These are phyloP conservation scores for Escarpia spicata DNA, from an alignment of 2,888 invertebrate genomes.

Conservation along the genomic window DNA sequence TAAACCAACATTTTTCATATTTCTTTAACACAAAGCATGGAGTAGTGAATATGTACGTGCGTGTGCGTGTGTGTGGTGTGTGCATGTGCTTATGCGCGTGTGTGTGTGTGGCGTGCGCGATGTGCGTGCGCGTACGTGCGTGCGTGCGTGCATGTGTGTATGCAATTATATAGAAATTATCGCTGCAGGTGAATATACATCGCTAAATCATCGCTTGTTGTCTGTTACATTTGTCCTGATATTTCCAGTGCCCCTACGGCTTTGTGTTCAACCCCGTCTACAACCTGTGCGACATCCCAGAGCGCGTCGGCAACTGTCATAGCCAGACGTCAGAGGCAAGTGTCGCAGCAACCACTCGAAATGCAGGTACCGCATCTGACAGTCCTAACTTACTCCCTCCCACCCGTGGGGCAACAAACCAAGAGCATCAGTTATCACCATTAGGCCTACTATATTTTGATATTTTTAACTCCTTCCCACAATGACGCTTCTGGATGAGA, in stretches of 20 bases:
- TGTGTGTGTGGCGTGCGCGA: no score
- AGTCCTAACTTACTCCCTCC: background rate
- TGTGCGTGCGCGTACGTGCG: no score
- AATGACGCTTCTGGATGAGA: no score
- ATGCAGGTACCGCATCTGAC: background rate
- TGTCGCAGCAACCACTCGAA: background rate
- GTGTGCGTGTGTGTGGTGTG: background rate
- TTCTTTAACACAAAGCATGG: background rate
- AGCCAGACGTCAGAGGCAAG: background rate
- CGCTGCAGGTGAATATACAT: no score
- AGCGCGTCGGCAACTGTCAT: background rate
- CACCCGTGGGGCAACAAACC: no score
- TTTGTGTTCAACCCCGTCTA: background rate
- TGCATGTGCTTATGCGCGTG: background rate
- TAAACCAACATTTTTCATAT: background rate
- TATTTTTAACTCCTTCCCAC: no score
- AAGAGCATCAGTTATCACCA: no score
- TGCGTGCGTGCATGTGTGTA: no score
- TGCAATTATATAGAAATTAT: no score
- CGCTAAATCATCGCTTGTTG: background rate
- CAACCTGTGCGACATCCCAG: slow-evolving; percentile 6
- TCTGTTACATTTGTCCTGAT: background rate
- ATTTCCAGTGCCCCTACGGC: background rate
- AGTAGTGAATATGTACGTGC: background rate
- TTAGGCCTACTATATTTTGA: no score